A percentile compares a stretch with the other conserved stretches of the same genome.
Evolutionary conservation across 2,888 invertebrate genomes (phyloP).

Genomic region (Gryllus longicercus): DNA sequence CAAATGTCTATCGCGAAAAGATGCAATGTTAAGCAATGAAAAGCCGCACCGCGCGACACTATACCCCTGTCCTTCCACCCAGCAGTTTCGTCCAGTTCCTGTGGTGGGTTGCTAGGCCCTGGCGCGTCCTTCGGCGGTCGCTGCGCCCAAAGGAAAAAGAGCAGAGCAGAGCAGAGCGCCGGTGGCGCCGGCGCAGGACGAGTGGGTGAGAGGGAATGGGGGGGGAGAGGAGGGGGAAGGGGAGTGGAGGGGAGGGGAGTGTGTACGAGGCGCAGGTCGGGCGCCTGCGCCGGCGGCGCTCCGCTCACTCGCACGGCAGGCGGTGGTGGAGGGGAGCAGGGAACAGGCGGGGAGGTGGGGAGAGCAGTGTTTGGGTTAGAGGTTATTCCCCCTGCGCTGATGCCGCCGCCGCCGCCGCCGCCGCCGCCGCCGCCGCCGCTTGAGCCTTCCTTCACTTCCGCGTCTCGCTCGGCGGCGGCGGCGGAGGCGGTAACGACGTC

Average conservation of each 20-base stretch:
- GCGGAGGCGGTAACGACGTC: too few relatives aligned
- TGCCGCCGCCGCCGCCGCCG: neutral
- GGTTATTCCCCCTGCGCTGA: slow-evolving; percentile 7
- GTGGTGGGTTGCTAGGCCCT: too few relatives aligned
- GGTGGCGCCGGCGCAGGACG: too few relatives aligned
- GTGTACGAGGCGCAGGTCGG: slow-evolving; percentile 3
- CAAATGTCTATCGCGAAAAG: too few relatives aligned
- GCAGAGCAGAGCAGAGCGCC: too few relatives aligned
- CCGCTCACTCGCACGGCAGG: neutral
- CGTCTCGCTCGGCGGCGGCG: neutral
- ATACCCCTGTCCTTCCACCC: too few relatives aligned
- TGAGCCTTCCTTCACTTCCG: slow-evolving; percentile 7
- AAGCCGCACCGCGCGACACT: too few relatives aligned
- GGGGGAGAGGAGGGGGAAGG: neutral
- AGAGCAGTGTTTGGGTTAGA: slow-evolving; percentile 17
- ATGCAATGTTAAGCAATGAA: too few relatives aligned
- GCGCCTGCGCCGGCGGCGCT: neutral
- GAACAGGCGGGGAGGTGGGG: neutral
- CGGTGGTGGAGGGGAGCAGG: neutral
- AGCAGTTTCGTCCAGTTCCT: too few relatives aligned
- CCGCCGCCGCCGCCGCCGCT: neutral
- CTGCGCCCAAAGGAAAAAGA: too few relatives aligned
- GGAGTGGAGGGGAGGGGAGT: neutral
- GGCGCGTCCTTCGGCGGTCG: too few relatives aligned
- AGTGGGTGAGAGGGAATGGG: neutral